phyloP scores from a whole-genome alignment of 2,113 vertebrate genomes.

The Corythornis madagascariensis region DNA sequence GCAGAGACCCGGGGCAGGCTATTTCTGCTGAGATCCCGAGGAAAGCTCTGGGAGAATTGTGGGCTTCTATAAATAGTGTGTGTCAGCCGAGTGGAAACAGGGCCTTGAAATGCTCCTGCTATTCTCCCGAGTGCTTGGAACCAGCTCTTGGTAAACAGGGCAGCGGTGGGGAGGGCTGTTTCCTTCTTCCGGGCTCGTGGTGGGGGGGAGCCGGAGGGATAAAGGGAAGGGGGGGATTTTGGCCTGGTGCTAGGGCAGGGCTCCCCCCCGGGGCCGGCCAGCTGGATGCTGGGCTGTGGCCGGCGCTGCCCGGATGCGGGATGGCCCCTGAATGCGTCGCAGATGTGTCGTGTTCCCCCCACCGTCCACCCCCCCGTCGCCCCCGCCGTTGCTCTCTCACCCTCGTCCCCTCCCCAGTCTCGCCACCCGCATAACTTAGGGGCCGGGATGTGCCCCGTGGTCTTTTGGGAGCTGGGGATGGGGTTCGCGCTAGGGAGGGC shows the following conservation, averaged over 20 bases:
- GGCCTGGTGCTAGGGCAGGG: background rate
- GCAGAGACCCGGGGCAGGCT: constrained; percentile 64
- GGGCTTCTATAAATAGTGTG: constrained; percentile 75
- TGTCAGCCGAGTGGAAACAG: constrained; percentile 73
- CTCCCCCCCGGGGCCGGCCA: background rate
- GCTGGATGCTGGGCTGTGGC: background rate
- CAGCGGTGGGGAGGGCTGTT: constrained; percentile 59
- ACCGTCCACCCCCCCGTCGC: background rate
- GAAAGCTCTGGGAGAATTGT: constrained; percentile 76
- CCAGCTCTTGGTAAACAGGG: constrained; percentile 71
- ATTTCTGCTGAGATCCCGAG: constrained; percentile 75
- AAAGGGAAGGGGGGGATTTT: background rate
- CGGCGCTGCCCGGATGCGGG: constrained; percentile 29
- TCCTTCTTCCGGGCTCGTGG: constrained; percentile 54
- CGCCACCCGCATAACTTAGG: background rate
- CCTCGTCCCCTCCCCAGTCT: background rate
- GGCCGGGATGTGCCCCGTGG: background rate
- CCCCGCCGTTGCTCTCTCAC: background rate
- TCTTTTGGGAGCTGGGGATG: background rate
- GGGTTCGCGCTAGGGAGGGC: background rate
- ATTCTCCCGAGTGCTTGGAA: constrained; percentile 66
- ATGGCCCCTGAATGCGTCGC: constrained; percentile 10
- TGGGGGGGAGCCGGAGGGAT: background rate
- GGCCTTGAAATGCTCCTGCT: constrained; percentile 69
- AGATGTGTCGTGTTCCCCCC: background rate